Evolutionary conservation across 2,797 vertebrate genomes (phyloP).

Genomic region (Alca torda): DNA sequence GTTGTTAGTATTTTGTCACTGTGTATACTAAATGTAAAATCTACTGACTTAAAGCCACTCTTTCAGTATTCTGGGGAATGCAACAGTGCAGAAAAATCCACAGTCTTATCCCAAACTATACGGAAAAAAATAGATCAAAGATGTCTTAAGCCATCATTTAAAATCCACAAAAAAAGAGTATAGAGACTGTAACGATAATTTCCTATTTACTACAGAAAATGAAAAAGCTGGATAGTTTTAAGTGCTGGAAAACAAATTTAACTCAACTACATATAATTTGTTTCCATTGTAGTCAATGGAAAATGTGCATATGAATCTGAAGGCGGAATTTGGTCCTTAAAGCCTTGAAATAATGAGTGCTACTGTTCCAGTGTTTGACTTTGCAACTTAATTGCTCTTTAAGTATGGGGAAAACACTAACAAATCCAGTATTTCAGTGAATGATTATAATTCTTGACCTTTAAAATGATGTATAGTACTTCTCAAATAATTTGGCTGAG

Average conservation of each 20-base stretch:
- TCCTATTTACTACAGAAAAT: background rate
- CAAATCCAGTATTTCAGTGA: conserved; percentile 15
- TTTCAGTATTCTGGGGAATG: conserved; percentile 37
- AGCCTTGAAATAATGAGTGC: background rate
- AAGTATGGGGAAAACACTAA: background rate
- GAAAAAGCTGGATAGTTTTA: background rate
- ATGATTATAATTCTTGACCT: background rate
- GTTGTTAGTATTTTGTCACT: conserved; percentile 21
- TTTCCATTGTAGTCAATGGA: background rate
- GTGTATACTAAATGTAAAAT: background rate
- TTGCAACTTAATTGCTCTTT: background rate
- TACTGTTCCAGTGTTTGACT: background rate
- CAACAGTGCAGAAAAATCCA: conserved; percentile 38
- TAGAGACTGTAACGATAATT: background rate
- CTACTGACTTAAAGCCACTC: conserved; percentile 9
- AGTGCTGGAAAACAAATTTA: background rate
- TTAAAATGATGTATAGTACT: background rate
- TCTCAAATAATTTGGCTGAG: background rate
- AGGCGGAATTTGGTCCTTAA: background rate
- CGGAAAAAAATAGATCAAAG: background rate
- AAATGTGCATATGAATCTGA: background rate
- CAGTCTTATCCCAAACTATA: background rate
- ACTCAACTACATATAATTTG: background rate
- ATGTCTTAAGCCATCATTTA: background rate
- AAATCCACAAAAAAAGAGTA: background rate